Conservation (phyloP, 1,140 invertebrate species). For the Babylonia areolata region DNA sequence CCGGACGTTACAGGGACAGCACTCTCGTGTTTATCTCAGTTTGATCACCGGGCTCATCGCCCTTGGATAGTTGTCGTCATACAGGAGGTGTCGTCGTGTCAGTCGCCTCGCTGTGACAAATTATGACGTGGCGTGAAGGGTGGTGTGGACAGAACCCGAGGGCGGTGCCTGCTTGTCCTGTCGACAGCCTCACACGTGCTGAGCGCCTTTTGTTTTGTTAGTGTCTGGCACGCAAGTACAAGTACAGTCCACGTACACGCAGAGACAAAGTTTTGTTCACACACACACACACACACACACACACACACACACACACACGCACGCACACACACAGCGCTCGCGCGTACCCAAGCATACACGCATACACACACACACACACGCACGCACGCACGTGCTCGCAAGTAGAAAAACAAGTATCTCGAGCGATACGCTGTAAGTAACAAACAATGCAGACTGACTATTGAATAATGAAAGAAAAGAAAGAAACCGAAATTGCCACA, state of each 20-base stretch:
- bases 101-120: background rate
- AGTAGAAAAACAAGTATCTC: background rate
- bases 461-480: too few species aligned
- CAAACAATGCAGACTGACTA: too few species aligned
- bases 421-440: too few species aligned
- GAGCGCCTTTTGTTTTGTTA: too few species aligned
- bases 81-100: background rate
- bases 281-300: background rate
- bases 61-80: constrained; percentile 2
- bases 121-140: background rate
- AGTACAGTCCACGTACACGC: background rate
- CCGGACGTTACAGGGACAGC: background rate
- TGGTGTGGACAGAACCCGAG: background rate
- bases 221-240: background rate
- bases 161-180: too few species aligned
- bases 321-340: background rate
- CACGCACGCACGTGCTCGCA: background rate
- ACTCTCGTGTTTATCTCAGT: constrained; percentile 17
- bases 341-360: background rate
- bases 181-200: too few species aligned
- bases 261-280: background rate
- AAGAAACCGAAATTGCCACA: too few species aligned
- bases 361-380: background rate
- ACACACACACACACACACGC: constrained; percentile 9
- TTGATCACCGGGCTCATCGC: constrained; percentile 12